These are phyloP conservation scores for Sarotherodon lohbergeri DNA, from an alignment of 2,113 vertebrate genomes.

Conservation along the genomic window DNA sequence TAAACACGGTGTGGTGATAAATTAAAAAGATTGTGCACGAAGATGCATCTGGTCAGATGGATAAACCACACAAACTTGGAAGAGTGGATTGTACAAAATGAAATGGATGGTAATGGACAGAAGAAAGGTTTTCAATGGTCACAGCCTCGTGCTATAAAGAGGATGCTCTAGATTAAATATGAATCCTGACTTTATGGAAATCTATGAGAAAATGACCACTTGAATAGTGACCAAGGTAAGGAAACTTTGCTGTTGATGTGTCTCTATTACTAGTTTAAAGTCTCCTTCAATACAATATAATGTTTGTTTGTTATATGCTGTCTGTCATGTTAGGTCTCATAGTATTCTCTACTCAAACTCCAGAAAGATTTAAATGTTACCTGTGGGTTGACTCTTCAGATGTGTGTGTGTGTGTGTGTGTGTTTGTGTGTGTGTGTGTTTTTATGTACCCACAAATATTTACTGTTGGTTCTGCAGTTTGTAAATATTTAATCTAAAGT, in stretches of 20 bases:
- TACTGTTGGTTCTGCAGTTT: background rate
- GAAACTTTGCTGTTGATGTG: fast-evolving
- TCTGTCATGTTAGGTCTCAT: background rate
- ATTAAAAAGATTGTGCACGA: fast-evolving
- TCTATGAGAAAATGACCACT: background rate
- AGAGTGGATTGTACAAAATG: background rate
- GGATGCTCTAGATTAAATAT: background rate
- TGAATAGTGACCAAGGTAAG: background rate
- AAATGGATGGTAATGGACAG: background rate
- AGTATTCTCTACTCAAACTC: background rate
- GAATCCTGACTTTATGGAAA: background rate
- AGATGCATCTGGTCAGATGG: background rate
- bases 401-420: background rate
- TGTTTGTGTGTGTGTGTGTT: background rate
- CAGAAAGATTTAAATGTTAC: background rate
- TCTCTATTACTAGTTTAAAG: background rate
- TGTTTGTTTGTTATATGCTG: background rate
- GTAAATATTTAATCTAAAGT: background rate
- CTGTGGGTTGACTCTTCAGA: background rate
- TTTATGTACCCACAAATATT: background rate
- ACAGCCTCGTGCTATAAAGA: background rate
- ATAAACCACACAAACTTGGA: background rate
- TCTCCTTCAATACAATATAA: fast-evolving
- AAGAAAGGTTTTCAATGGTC: background rate
- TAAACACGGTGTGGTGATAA: background rate